A percentile compares a stretch with the other conserved stretches of the same genome.
These are phyloP conservation scores for Astropecten irregularis DNA, from an alignment of 53 echinoderm and acorn worm species.

Conservation along the genomic window DNA sequence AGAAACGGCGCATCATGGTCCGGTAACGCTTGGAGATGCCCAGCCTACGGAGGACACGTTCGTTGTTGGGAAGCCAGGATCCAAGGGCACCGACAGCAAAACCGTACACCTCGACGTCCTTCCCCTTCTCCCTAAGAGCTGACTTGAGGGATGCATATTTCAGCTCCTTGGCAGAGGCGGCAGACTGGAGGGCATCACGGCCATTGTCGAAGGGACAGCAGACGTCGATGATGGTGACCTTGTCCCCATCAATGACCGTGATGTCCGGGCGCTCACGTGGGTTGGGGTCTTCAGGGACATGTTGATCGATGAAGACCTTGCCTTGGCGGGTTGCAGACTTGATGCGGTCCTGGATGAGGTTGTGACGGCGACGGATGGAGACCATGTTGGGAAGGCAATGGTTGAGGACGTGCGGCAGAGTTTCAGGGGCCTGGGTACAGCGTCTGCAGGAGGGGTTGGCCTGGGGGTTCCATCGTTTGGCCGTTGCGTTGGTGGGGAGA, in stretches of 20 bases:
- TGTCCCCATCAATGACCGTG: slow-evolving; percentile 35
- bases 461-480: not conserved
- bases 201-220: slow-evolving; percentile 27
- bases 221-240: slow-evolving; percentile 38
- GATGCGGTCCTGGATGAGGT: not conserved
- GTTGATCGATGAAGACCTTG: not conserved
- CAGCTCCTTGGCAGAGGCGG: not conserved
- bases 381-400: slow-evolving; percentile 29
- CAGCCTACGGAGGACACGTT: slow-evolving; percentile 11
- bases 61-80: slow-evolving; percentile 1
- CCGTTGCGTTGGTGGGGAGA: slow-evolving; percentile 42
- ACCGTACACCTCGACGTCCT: slow-evolving; percentile 25
- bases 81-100: slow-evolving; percentile 24
- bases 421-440: not conserved
- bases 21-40: slow-evolving; percentile 13
- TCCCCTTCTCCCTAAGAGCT: not conserved
- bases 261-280: slow-evolving; percentile 38
- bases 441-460: slow-evolving; percentile 4
- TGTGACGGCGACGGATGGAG: slow-evolving; percentile 4
- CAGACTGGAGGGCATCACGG: not conserved
- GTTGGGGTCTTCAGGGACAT: slow-evolving; percentile 40
- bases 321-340: slow-evolving; percentile 2
- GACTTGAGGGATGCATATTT: not conserved
- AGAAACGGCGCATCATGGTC: not conserved
- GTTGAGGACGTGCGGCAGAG: slow-evolving; percentile 33